Base-by-base conservation (phyloP, 2,797 vertebrate genomes). In the Adrianichthys oophorus region DNA sequence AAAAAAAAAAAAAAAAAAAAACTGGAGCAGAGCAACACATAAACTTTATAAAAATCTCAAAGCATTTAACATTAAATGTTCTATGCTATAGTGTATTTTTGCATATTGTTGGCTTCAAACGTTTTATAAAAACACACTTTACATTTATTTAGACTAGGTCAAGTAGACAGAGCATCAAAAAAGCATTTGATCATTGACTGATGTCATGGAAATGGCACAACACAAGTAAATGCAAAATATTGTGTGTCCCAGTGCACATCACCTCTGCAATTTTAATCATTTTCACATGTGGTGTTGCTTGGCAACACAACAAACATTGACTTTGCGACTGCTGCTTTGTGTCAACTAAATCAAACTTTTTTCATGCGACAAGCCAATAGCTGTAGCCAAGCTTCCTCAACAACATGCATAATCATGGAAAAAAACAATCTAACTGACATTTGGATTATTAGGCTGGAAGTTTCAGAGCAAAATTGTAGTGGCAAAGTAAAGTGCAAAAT, bases 241-340 rank as follows among this genome's bases (percentile, higher is more conserved):
- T 1, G 29, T 51, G 37, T 46, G 3, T 13, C 2, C 10, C 32
- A 37, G 32, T 23, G 18, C 55, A 26, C 41, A 23, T 44, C 23
- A 48, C 46, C 56, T 59, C 0, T 54, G 24, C 19, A 47, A 52
- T 48, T 70, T 56, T 19, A 13, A 46, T 5, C n/a, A 21, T 29
- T 45, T 58, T 58, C 10, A 59, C 41, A 53, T 8, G 13, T 37
- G 12, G 58, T 15, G 57, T 72, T 75, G 57, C 73, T 21, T 19
- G 32, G 54, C 51, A 63, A 70, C 64, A 56, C 32, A 51, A 56
- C 48, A 48, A 48, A 18, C 44, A 60, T 37, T 37, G 32, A 37
- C 8, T 37, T 37, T 37, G 32, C 3, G 32, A 12, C 32, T 37
- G 32, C 32, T 10, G 32, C 6, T 46, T 19, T 46, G 18, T 14